These are phyloP conservation scores for Aix galericulata DNA, from an alignment of 2,113 vertebrate species.

Conservation along the genomic window DNA sequence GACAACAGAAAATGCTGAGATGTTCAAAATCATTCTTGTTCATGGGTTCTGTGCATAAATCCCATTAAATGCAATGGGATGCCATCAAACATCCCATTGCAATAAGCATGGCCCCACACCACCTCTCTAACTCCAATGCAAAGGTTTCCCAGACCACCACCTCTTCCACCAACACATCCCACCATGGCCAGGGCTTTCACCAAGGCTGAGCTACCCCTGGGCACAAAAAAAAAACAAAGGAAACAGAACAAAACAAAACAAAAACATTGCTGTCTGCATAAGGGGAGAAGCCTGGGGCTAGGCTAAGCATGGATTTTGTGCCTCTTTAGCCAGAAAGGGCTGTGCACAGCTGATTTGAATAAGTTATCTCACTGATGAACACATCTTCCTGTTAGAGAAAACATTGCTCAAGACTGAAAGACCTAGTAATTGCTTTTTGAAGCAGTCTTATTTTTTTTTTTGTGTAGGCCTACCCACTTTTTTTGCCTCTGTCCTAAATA, in stretches of 20 bases:
- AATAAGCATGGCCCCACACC: neutral
- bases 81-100: neutral
- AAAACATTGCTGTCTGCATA: neutral
- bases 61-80: neutral
- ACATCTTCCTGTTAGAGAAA: constrained; percentile 35
- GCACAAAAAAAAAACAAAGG: neutral
- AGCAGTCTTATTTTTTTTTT: neutral
- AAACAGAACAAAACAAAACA: neutral
- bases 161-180: neutral
- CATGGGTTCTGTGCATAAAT: neutral
- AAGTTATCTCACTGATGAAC: constrained; percentile 16
- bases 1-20: neutral
- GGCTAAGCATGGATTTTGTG: neutral
- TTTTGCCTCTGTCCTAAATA: constrained; percentile 42
- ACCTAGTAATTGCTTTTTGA: neutral
- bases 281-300: neutral
- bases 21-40: fast-evolving
- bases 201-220: neutral
- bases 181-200: neutral
- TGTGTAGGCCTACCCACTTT: neutral
- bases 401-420: constrained; percentile 27
- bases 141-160: neutral
- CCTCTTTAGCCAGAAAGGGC: neutral
- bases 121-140: neutral
- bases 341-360: neutral